These are phyloP conservation scores for Nycticebus coucang DNA, from an alignment of 2,113 vertebrate species.

Conservation along the genomic window DNA sequence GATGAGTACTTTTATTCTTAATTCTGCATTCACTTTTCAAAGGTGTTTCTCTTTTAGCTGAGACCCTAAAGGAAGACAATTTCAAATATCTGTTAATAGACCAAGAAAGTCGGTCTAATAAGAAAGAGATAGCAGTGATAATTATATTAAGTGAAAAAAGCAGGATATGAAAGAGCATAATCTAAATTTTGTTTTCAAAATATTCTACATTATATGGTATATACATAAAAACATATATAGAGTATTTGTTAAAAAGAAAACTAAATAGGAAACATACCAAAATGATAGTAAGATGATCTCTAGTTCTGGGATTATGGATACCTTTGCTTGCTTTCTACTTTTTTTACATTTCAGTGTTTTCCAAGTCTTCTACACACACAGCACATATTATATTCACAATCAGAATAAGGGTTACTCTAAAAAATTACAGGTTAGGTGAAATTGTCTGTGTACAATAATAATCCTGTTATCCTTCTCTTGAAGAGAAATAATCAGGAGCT, in stretches of 20 bases:
- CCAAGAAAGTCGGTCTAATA: background rate
- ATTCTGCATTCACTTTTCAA: constrained; percentile 1
- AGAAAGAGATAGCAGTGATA: background rate
- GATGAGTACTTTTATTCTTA: background rate
- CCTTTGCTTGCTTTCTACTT: background rate
- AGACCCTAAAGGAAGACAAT: constrained; percentile 38
- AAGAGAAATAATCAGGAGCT: constrained; percentile 20
- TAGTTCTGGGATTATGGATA: constrained; percentile 14
- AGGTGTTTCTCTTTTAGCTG: background rate
- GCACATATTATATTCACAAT: background rate
- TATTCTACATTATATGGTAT: background rate
- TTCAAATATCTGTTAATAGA: background rate
- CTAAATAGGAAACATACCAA: constrained; percentile 26
- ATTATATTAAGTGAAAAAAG: constrained; percentile 3
- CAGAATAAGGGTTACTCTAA: background rate
- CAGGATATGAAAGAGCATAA: background rate
- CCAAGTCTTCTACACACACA: background rate
- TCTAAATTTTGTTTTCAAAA: background rate
- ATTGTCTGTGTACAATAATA: constrained; percentile 20
- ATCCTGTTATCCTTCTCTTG: background rate
- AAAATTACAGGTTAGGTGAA: constrained; percentile 52
- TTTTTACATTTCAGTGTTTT: background rate
- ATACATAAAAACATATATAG: background rate
- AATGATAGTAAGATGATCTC: constrained; percentile 14
- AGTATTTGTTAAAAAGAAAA: background rate